These are phyloP conservation scores for Oryzias melastigma DNA, from an alignment of 2,113 vertebrate species.

Conservation along the genomic window DNA sequence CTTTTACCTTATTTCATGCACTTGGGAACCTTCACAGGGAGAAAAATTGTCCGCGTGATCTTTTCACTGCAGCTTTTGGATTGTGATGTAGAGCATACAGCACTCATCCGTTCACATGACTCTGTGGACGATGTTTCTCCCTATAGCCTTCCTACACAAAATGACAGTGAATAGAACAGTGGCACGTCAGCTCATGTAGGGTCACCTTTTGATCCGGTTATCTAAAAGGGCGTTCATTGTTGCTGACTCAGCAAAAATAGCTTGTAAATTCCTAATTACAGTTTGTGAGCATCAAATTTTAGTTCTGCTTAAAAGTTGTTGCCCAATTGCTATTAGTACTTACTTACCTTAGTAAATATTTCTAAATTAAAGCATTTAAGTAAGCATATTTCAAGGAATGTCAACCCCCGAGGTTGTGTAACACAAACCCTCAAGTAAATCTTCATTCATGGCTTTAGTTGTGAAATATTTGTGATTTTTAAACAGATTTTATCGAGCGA, in stretches of 20 bases:
- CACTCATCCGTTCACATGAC: constrained; percentile 13
- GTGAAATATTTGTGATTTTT: background rate
- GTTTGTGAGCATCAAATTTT: too few species aligned
- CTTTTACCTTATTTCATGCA: background rate
- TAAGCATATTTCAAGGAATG: too few species aligned
- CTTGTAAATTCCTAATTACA: too few species aligned
- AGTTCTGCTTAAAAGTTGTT: too few species aligned
- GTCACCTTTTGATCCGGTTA: constrained; percentile 23
- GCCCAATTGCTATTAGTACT: too few species aligned
- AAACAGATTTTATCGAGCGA: constrained; percentile 10
- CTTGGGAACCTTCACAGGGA: background rate
- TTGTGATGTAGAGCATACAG: constrained; percentile 1
- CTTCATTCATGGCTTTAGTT: constrained; percentile 22
- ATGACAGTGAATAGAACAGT: constrained; percentile 32
- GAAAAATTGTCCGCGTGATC: background rate
- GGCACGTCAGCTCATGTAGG: constrained; percentile 11
- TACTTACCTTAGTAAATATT: too few species aligned
- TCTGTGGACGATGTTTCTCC: constrained; percentile 26
- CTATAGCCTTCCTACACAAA: constrained; percentile 20
- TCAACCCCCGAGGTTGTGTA: background rate
- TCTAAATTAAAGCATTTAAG: too few species aligned
- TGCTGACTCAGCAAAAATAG: constrained; percentile 16
- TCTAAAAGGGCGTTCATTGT: constrained; percentile 9
- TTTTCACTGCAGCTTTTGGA: background rate
- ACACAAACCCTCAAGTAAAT: background rate